Evolutionary conservation across 2,888 invertebrate genomes (phyloP).

Genomic region (Antitype chi): DNA sequence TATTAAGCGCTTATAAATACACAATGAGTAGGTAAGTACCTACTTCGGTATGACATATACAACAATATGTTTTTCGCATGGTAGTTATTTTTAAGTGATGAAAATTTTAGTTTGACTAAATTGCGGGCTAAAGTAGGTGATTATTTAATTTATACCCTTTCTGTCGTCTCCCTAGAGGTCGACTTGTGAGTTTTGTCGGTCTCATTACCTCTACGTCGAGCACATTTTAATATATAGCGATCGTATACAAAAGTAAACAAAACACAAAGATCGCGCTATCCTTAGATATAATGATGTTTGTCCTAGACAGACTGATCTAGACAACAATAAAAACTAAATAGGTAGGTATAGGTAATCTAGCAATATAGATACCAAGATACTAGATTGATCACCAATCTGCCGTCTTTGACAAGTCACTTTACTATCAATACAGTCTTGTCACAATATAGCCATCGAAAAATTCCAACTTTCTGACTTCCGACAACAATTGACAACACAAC

Average conservation of each 20-base stretch:
- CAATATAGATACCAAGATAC: background rate
- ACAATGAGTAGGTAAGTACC: background rate
- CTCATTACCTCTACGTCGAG: background rate
- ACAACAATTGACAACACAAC: constrained; percentile 22
- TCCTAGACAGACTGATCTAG: background rate
- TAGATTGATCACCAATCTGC: background rate
- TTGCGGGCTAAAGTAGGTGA: background rate
- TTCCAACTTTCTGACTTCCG: background rate
- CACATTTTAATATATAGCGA: too few relatives aligned
- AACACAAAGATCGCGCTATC: too few relatives aligned
- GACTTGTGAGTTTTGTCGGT: background rate
- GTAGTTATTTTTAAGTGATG: background rate
- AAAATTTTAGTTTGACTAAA: background rate
- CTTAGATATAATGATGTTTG: background rate
- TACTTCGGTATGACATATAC: too few relatives aligned
- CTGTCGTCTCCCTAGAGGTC: background rate
- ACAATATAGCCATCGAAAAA: constrained; percentile 23
- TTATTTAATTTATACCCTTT: background rate
- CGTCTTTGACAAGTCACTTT: background rate
- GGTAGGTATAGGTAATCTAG: background rate
- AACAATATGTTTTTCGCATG: background rate
- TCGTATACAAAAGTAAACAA: too few relatives aligned
- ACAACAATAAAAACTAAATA: background rate
- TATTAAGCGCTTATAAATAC: background rate
- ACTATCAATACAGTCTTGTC: background rate